Base-by-base conservation (phyloP, 1,140 invertebrate genomes). In the Armadillidium nasatum region DNA sequence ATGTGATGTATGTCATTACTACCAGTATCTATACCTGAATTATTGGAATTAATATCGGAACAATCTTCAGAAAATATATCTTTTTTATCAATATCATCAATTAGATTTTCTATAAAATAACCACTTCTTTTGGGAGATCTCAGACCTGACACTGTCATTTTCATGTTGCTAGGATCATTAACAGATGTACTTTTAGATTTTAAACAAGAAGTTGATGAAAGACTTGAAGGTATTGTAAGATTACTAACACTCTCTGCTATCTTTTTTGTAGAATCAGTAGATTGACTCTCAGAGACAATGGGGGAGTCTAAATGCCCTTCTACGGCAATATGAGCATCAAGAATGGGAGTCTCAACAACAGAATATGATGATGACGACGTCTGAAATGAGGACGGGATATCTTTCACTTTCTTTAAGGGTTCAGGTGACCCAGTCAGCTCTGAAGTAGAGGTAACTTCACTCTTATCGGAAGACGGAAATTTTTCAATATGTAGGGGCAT, bases 401-500 rank as follows among this genome's bases (percentile, higher is more conserved):
- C 50, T 19, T 60, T 60, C 11, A 60, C 19, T 60, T 60, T 60
- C 50, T 13, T 13, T 15, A 60, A 15, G 19, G 50, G 50, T 60
- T 60, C 19, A 19, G 50, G 50, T 15, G 50, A 60, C 50, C 7
- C 50, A 4, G 50, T 60, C 11, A 60, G 7, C 50, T 60, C 50
- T 60, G 50, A 60, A 60, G 50, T 60, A 60, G 50, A 60, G 2
- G 50, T 15, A 15, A 60, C 50, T 60, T 60, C 50, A 60, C 50
- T 60, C 19, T 60, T 60, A 60, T 60, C 50, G 11, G 50, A 13
- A 60, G 50, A 60, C 11, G 50, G 50, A 60, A 60, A 60, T 7
- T 60, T 60, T 60, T 60, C 50, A 60, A 60, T 19, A 60, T 60
- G 50, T 3, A 60, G 50, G 50, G 50, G 50, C 50, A 60, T 60